phyloP scores from a whole-genome alignment of 1,140 invertebrate species.

The Archivesica marissinica region DNA sequence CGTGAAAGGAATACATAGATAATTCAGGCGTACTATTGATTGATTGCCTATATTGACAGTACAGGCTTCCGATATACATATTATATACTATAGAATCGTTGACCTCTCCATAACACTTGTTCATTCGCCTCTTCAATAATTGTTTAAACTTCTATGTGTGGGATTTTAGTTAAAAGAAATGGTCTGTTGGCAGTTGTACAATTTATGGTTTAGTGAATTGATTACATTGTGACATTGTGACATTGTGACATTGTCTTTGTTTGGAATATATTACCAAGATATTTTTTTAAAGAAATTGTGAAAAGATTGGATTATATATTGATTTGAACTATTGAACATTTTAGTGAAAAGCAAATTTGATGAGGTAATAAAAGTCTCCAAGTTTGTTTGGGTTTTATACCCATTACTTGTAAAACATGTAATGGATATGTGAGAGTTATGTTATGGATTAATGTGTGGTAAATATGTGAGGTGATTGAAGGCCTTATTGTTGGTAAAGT shows the following conservation, averaged over 20 bases:
- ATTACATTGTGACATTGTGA: not conserved
- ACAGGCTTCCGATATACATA: not conserved
- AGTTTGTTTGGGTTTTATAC: slow-evolving; percentile 5
- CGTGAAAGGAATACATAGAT: slow-evolving; percentile 1
- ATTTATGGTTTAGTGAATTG: slow-evolving; percentile 1
- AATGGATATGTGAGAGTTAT: not conserved
- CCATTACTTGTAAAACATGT: not conserved
- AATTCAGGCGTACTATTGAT: slow-evolving; percentile 21
- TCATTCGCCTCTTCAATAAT: not conserved
- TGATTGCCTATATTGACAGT: slow-evolving; percentile 6
- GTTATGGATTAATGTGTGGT: not conserved
- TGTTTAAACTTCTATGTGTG: slow-evolving; percentile 2
- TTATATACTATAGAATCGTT: slow-evolving; percentile 7
- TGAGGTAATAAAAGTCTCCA: not conserved
- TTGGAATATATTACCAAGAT: not conserved
- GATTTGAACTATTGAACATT: not conserved
- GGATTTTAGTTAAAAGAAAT: slow-evolving; percentile 12
- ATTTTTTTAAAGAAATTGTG: not conserved
- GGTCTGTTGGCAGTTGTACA: not conserved
- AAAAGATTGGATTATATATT: not conserved
- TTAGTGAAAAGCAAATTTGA: not conserved
- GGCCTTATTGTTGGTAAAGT: not conserved
- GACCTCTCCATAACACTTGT: not conserved
- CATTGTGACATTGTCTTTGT: not conserved
- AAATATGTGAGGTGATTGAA: not conserved